Percentiles rank a stretch among this genome's conserved stretches.
These are phyloP conservation scores for Torymus texanus DNA, from an alignment of 2,888 invertebrate species.

Conservation along the genomic window DNA sequence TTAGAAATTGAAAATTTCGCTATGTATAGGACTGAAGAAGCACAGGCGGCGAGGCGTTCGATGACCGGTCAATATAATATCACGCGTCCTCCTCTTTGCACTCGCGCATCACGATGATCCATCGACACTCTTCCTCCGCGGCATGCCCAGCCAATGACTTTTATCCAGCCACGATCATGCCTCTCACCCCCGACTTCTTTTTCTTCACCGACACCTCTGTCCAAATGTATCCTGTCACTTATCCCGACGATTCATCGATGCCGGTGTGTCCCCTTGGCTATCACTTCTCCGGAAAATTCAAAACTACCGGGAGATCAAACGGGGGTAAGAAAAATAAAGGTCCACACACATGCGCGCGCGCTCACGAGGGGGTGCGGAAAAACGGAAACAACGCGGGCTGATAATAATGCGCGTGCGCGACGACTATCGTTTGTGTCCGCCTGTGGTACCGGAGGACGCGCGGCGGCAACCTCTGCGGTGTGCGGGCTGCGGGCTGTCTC, in stretches of 20 bases:
- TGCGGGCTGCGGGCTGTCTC: too few relatives aligned
- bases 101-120: conserved; percentile 40
- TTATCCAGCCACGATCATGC: too few relatives aligned
- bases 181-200: not conserved
- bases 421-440: not conserved
- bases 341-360: too few relatives aligned
- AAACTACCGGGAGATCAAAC: not conserved
- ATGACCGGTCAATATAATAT: not conserved
- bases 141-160: too few relatives aligned
- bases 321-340: not conserved
- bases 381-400: too few relatives aligned
- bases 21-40: too few relatives aligned
- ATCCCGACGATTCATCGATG: conserved; percentile 33
- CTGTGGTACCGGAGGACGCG: too few relatives aligned
- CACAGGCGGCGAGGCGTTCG: too few relatives aligned
- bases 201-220: not conserved
- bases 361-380: too few relatives aligned
- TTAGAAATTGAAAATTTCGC: too few relatives aligned
- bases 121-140: not conserved
- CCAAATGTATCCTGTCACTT: conserved; percentile 12
- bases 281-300: not conserved
- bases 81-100: conserved; percentile 21
- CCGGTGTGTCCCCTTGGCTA: not conserved
- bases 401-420: too few relatives aligned
- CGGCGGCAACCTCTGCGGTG: not conserved